Evolutionary conservation across 2,888 invertebrate species (phyloP), one percentile per base, ranked within the genome.

Genomic region (Dusona sp.): DNA sequence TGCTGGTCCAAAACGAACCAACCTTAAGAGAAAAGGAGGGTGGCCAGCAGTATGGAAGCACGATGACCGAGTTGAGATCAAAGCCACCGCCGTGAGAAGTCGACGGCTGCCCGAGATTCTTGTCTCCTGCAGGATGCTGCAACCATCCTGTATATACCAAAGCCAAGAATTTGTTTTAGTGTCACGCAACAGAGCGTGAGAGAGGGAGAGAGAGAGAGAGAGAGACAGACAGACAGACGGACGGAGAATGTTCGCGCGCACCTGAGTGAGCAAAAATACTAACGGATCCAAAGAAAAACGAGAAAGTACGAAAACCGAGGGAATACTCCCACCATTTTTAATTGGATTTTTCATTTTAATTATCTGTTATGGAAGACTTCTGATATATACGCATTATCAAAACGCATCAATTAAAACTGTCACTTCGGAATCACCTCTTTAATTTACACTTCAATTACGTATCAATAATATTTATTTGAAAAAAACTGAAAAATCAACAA

Each of bases 81-180:
- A 93, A 93, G 91, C 87, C 36, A 84, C 93, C 93, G 93, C 93
- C 92, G 93, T 92, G 93, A 93, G 93, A 93, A 93, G 93, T 93
- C 92, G 92, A 91, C 91, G 92, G 91, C 93, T 92, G 93, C 89
- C 91, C 91, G 91, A 93, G 93, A 93, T 93, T 93, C 92, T 93
- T 93, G 93, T 93, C 93, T 93, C 91, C 88, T 89, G 89, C 89
- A 88, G 90, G 91, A 92, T 90, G 90, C 89, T 92, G 91, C 90
- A 89, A 91, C 91, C 90, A 89, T 90, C 90, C 89, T 73, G 45
- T 51, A 38, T 70, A 54, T 48, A 61, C 74, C 61, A 83, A 79
- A 79, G 83, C 79, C 87, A 91, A 90, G 92, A 92, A 92, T 92
- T 92, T 92, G 91, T 92, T 92, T 92, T 91, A 90, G 89, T 90